phyloP scores from a whole-genome alignment of 2,888 invertebrate species.

The Holacanthella duospinosa region DNA sequence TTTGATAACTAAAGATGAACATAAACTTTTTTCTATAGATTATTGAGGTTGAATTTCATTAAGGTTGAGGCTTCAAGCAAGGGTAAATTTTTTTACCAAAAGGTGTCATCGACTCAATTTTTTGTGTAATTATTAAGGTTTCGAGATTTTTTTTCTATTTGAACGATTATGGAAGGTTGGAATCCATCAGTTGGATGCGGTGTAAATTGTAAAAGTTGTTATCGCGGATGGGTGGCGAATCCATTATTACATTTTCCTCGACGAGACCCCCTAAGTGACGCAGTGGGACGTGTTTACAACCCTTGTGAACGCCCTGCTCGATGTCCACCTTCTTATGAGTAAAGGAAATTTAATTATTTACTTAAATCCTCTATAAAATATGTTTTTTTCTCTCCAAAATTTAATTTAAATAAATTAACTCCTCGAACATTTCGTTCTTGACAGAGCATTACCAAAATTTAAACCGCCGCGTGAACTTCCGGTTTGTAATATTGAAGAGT shows the following conservation, averaged over 20 bases:
- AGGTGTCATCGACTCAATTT: too few relatives aligned
- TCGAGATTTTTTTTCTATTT: too few relatives aligned
- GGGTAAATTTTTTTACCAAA: too few relatives aligned
- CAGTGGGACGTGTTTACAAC: conserved; percentile 21
- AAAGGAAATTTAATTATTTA: background rate
- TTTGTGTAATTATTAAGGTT: too few relatives aligned
- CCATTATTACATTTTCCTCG: conserved; percentile 12
- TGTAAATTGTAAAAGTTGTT: conserved; percentile 9
- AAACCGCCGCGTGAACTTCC: conserved; percentile 21
- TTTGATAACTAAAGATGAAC: too few relatives aligned
- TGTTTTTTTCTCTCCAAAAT: background rate
- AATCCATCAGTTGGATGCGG: conserved; percentile 21
- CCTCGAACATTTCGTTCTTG: background rate
- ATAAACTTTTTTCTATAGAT: too few relatives aligned
- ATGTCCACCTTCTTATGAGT: conserved; percentile 26
- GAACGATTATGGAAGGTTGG: conserved; percentile 28
- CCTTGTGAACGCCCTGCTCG: conserved; percentile 27
- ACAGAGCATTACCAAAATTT: conserved; percentile 25
- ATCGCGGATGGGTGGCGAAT: conserved; percentile 19
- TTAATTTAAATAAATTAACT: background rate
- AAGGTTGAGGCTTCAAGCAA: too few relatives aligned
- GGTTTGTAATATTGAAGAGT: conserved; percentile 21
- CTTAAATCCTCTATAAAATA: background rate
- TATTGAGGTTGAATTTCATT: too few relatives aligned
- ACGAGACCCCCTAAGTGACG: conserved; percentile 24